A percentile compares a stretch with the other conserved stretches of the same genome.
Evolutionary conservation across 2,797 vertebrate species (phyloP).

Genomic region (Pipistrellus nathusii): DNA sequence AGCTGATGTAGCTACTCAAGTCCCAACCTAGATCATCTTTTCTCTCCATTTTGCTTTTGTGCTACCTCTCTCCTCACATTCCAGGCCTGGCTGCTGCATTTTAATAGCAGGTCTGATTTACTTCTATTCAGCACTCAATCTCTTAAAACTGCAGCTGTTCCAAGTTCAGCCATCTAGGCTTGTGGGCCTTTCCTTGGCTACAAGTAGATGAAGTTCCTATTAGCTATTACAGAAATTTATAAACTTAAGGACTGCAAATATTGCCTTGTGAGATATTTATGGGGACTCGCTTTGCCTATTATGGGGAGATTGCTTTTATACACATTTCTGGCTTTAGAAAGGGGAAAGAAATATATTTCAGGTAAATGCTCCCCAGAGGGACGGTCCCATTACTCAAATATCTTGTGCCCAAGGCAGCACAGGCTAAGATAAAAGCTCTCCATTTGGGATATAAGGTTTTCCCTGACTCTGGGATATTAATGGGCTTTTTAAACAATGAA

Average conservation of each 20-base stretch:
- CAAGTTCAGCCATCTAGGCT: not conserved
- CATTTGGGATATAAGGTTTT: constrained; percentile 60
- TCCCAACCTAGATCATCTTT: not conserved
- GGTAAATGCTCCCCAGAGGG: constrained; percentile 31
- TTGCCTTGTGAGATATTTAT: constrained; percentile 63
- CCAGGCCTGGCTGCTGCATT: not conserved
- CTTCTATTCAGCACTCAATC: not conserved
- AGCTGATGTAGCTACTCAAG: too few relatives aligned
- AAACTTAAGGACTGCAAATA: constrained; percentile 24
- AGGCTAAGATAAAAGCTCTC: constrained; percentile 55
- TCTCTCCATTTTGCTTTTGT: not conserved
- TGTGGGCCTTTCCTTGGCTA: not conserved
- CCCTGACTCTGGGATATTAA: constrained; percentile 62
- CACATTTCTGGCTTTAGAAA: constrained; percentile 62
- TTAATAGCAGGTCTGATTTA: not conserved
- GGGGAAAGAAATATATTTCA: constrained; percentile 64
- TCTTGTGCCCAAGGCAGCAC: not conserved
- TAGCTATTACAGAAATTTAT: not conserved
- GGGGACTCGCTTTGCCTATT: constrained; percentile 7
- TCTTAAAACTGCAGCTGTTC: not conserved
- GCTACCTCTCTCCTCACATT: fast-evolving
- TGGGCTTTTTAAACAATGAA: constrained; percentile 60
- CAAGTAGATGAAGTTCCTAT: constrained; percentile 24
- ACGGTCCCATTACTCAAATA: constrained; percentile 58
- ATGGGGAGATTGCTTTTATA: constrained; percentile 54